Conservation (phyloP, 2,888 invertebrate species). For the Microctonus hyperodae region DNA sequence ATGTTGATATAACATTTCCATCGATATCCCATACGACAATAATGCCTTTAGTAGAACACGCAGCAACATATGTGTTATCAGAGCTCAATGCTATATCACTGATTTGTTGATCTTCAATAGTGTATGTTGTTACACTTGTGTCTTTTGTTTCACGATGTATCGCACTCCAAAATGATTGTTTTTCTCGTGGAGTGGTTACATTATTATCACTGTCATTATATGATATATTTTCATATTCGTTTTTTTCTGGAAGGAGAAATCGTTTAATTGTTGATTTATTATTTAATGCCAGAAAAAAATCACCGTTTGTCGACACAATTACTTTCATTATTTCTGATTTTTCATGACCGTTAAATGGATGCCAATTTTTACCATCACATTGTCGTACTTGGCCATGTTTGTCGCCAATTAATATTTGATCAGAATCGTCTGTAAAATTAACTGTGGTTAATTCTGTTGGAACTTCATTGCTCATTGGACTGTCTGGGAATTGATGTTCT, state of each 20-base stretch:
- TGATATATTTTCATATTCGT: constrained; percentile 36
- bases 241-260: constrained; percentile 52
- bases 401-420: constrained; percentile 65
- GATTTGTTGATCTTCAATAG: constrained; percentile 46
- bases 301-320: constrained; percentile 65
- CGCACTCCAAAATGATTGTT: constrained; percentile 51
- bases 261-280: constrained; percentile 68
- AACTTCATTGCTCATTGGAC: constrained; percentile 67
- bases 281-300: constrained; percentile 69
- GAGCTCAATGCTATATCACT: constrained; percentile 36
- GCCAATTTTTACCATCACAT: constrained; percentile 69
- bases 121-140: constrained; percentile 47
- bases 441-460: constrained; percentile 67
- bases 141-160: constrained; percentile 48
- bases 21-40: constrained; percentile 52
- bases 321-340: constrained; percentile 56
- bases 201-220: not conserved
- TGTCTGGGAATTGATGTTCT: constrained; percentile 52
- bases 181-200: constrained; percentile 51
- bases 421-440: constrained; percentile 61
- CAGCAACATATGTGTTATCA: constrained; percentile 48
- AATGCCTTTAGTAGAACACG: constrained; percentile 50
- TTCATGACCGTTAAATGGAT: constrained; percentile 51
- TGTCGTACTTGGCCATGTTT: constrained; percentile 65
- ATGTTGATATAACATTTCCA: constrained; percentile 39